Percentiles rank a stretch among this genome's conserved stretches.
phyloP scores from a whole-genome alignment of 2,888 invertebrate species.

The Erynnis tages region DNA sequence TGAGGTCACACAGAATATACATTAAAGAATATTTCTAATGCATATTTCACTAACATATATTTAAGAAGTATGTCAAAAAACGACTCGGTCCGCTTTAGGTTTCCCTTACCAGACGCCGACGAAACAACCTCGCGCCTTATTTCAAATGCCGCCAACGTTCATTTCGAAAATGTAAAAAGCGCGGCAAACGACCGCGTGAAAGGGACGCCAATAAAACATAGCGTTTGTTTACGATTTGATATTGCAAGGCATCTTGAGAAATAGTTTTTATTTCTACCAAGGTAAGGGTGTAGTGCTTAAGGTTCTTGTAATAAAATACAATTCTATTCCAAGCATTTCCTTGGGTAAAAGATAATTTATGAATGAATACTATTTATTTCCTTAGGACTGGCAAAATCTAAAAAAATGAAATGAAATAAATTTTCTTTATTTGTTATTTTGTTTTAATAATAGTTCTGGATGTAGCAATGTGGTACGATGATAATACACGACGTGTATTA shows the following conservation, averaged over 20 bases:
- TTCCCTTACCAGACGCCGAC: slow-evolving; percentile 62
- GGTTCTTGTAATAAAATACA: slow-evolving; percentile 55
- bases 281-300: slow-evolving; percentile 68
- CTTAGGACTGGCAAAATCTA: no score
- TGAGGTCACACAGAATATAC: slow-evolving; percentile 34
- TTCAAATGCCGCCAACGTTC: slow-evolving; percentile 79
- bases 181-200: slow-evolving; percentile 75
- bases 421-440: no score
- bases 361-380: no score
- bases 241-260: slow-evolving; percentile 64
- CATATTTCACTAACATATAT: slow-evolving; percentile 48
- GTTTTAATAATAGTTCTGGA: no score
- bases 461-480: no score
- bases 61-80: slow-evolving; percentile 78
- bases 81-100: slow-evolving; percentile 65
- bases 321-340: slow-evolving; percentile 41
- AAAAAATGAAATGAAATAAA: no score
- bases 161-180: slow-evolving; percentile 72
- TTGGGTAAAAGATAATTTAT: not conserved
- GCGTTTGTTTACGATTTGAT: slow-evolving; percentile 77
- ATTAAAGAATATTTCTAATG: slow-evolving; percentile 48
- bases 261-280: slow-evolving; percentile 70
- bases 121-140: slow-evolving; percentile 75
- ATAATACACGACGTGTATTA: no score
- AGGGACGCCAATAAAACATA: slow-evolving; percentile 80